Evolutionary conservation across 2,888 invertebrate species (phyloP).

Genomic region (Platyscelio sp.): DNA sequence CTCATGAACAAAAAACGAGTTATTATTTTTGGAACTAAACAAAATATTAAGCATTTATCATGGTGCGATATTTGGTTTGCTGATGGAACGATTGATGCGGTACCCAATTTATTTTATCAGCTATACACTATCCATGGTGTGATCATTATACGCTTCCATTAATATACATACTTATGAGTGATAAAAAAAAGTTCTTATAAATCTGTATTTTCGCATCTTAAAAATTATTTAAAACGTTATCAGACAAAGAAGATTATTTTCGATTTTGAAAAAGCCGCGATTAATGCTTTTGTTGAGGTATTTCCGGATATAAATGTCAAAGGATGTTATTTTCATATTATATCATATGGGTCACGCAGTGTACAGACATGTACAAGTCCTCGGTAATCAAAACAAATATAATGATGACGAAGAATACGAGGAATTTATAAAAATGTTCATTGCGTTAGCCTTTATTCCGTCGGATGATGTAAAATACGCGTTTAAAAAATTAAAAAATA

Average conservation of each 20-base stretch:
- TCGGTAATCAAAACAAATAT: not conserved
- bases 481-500: too few species aligned
- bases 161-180: conserved; percentile 4
- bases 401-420: not conserved
- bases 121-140: conserved; percentile 18
- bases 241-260: not conserved
- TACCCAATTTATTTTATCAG: conserved; percentile 5
- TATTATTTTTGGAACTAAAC: not conserved
- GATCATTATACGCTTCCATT: conserved; percentile 3
- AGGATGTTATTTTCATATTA: conserved; percentile 20
- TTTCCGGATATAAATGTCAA: conserved; percentile 13
- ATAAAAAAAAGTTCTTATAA: conserved; percentile 8
- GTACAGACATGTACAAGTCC: not conserved
- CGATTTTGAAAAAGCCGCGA: conserved; percentile 5
- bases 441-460: too few species aligned
- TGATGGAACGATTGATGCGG: not conserved
- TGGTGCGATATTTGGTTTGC: not conserved
- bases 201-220: too few species aligned
- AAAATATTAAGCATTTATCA: not conserved
- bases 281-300: conserved; percentile 3
- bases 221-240: too few species aligned
- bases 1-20: not conserved
- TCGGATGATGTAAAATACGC: too few species aligned
- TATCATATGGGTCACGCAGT: conserved; percentile 3
- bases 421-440: too few species aligned